Conservation (phyloP, 23 tunicate species). For the Phallusia fumigata region DNA sequence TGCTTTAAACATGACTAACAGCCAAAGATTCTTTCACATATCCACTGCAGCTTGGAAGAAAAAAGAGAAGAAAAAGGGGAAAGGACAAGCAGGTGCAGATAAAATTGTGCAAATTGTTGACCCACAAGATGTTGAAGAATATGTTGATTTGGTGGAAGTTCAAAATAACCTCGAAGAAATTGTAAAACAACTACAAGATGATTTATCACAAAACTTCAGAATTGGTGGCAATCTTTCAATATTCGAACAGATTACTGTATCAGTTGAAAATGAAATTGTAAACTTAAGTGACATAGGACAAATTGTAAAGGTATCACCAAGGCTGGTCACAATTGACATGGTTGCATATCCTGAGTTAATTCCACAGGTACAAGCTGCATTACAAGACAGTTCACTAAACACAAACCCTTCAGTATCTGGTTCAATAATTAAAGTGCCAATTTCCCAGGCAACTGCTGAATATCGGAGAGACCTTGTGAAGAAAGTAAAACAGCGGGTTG, state of each 20-base stretch:
- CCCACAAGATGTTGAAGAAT: neutral
- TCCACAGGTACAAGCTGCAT: neutral
- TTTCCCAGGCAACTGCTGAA: slow-evolving; percentile 11
- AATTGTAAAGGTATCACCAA: neutral
- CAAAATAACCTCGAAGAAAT: neutral
- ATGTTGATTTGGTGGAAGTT: neutral
- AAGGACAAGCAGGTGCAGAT: neutral
- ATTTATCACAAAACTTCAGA: neutral
- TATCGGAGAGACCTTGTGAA: neutral
- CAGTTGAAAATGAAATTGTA: neutral
- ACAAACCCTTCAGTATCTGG: neutral
- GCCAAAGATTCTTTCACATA: neutral
- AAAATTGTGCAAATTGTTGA: neutral
- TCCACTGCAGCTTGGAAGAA: neutral
- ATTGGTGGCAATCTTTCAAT: neutral
- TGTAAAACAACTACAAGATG: neutral
- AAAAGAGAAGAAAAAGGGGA: no score
- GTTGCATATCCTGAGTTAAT: neutral
- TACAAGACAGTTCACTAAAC: neutral
- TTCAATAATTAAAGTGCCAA: neutral
- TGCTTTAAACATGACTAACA: neutral
- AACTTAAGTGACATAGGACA: neutral
- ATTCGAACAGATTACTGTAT: neutral
- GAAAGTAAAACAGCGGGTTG: neutral
- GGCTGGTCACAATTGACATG: neutral